These are phyloP conservation scores for Apodemia hepburni DNA, from an alignment of 2,888 invertebrate genomes.

Conservation along the genomic window DNA sequence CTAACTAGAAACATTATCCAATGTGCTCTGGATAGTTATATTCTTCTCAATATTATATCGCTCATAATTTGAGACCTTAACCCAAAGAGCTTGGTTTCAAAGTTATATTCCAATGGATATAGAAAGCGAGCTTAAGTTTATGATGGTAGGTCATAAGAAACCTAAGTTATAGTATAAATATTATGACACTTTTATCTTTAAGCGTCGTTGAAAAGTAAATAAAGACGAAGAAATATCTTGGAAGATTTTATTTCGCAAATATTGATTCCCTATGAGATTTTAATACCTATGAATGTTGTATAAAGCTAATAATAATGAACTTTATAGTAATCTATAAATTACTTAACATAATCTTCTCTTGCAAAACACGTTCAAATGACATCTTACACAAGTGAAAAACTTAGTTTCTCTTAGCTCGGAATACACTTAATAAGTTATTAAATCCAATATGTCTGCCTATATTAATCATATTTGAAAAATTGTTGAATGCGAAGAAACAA, in stretches of 20 bases:
- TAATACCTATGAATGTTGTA: conserved; percentile 30
- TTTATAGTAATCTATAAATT: not conserved
- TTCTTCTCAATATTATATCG: conserved; percentile 33
- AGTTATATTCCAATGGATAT: conserved; percentile 42
- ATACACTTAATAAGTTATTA: not conserved
- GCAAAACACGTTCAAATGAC: conserved; percentile 11
- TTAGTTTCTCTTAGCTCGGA: not conserved
- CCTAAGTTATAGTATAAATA: conserved; percentile 74
- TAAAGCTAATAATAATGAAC: conserved; percentile 40
- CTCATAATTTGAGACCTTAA: conserved; percentile 56
- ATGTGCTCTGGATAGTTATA: conserved; percentile 40
- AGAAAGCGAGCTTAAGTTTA: conserved; percentile 68
- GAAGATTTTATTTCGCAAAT: conserved; percentile 50
- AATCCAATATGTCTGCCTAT: conserved; percentile 27
- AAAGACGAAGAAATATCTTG: conserved; percentile 38
- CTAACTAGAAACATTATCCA: conserved; percentile 76
- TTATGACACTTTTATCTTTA: conserved; percentile 77
- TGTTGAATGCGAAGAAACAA: conserved; percentile 50
- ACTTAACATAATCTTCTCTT: conserved; percentile 1
- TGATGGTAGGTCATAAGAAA: conserved; percentile 71
- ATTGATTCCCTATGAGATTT: conserved; percentile 34
- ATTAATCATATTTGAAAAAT: conserved; percentile 58
- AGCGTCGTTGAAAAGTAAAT: conserved; percentile 70
- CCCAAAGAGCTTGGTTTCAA: conserved; percentile 44
- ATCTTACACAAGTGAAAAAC: conserved; percentile 20